phyloP scores from a whole-genome alignment of 2,888 invertebrate genomes.

The Eustalomyia histrio region DNA sequence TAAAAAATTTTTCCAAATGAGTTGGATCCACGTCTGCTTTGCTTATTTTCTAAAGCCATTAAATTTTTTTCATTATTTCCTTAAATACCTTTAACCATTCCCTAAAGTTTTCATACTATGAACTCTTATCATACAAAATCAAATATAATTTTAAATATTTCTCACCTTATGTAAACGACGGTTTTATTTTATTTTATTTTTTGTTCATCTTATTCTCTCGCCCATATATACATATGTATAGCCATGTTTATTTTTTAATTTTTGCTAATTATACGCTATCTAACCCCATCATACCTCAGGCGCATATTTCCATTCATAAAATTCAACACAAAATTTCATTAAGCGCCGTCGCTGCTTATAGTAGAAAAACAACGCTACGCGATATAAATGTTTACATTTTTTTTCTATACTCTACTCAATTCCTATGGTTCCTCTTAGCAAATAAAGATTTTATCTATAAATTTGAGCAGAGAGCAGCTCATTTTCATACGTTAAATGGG shows the following conservation, averaged over 20 bases:
- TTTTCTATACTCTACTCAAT: conserved; percentile 15
- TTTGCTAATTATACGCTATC: conserved; percentile 65
- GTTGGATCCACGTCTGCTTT: no score
- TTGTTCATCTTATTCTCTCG: conserved; percentile 26
- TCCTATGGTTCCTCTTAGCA: conserved; percentile 2
- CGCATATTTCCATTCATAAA: conserved; percentile 65
- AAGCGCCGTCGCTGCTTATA: conserved; percentile 55
- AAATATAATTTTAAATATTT: conserved; percentile 40
- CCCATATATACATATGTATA: conserved; percentile 27
- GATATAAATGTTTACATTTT: conserved; percentile 63
- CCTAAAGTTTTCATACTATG: conserved; percentile 12
- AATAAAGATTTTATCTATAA: conserved; percentile 57
- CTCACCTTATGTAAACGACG: conserved; percentile 52
- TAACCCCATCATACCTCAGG: conserved; percentile 64
- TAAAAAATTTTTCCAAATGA: no score
- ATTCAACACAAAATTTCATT: conserved; percentile 62
- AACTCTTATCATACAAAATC: conserved; percentile 13
- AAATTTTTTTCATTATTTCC: background rate
- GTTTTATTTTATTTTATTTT: conserved; percentile 12
- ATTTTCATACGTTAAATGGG: conserved; percentile 37
- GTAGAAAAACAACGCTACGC: conserved; percentile 29
- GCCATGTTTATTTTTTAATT: conserved; percentile 48
- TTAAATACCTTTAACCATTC: background rate
- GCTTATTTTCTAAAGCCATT: no score
- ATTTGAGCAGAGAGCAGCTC: conserved; percentile 40